These are phyloP conservation scores for Pterocles gutturalis DNA, from an alignment of 2,113 vertebrate species.

Conservation along the genomic window DNA sequence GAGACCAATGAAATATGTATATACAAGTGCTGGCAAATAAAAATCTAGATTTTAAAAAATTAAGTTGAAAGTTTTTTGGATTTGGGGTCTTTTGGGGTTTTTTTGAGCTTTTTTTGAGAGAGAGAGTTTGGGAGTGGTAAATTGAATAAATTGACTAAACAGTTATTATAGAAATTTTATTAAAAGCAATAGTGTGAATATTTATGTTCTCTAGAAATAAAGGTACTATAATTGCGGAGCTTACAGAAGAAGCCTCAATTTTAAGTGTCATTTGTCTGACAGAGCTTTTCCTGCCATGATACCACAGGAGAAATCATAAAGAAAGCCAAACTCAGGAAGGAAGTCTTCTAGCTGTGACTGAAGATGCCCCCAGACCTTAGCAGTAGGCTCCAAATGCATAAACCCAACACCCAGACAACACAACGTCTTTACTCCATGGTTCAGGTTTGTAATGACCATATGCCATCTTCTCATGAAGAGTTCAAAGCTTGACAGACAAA, in stretches of 20 bases:
- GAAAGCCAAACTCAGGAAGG: neutral
- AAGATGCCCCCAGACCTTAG: neutral
- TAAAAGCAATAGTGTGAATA: neutral
- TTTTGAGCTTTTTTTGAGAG: neutral
- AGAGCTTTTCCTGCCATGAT: neutral
- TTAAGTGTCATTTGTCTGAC: neutral
- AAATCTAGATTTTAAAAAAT: neutral
- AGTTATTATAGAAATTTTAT: neutral
- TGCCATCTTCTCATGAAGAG: neutral
- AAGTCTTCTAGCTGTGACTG: neutral
- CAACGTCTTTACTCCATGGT: rapidly evolving
- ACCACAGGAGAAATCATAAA: neutral
- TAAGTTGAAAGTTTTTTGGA: neutral
- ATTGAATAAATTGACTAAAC: neutral
- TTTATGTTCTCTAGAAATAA: neutral
- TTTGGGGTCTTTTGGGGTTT: no score
- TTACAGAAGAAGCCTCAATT: neutral
- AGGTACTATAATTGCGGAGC: neutral
- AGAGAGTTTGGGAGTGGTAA: neutral
- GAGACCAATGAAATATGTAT: neutral
- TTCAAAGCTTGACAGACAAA: neutral
- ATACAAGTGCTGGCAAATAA: neutral
- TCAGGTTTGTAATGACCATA: neutral
- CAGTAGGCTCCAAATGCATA: neutral
- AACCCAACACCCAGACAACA: rapidly evolving